Conservation (phyloP, 2,113 vertebrate genomes). For the Callorhinus ursinus region DNA sequence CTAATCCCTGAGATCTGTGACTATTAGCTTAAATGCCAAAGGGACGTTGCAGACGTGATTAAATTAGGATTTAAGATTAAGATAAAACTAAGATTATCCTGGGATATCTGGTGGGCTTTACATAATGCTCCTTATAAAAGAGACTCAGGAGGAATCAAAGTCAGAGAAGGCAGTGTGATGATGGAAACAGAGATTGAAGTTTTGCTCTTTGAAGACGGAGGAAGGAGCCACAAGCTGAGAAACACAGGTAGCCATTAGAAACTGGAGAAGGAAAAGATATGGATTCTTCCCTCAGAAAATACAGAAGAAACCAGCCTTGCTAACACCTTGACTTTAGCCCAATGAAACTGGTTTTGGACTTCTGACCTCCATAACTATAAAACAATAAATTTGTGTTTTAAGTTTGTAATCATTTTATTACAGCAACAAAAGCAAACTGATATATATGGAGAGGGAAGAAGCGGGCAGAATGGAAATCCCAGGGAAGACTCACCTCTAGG, state of each 20-base stretch:
- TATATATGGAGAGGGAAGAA: not conserved
- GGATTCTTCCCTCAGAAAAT: not conserved
- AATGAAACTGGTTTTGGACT: not conserved
- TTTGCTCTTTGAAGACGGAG: not conserved
- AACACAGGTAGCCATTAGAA: not conserved
- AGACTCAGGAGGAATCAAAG: not conserved
- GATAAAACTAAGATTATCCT: not conserved
- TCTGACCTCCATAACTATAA: not conserved
- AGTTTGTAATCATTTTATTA: not conserved
- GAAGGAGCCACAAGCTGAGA: not conserved
- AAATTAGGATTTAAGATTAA: not conserved
- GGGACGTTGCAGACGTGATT: not conserved
- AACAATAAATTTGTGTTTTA: not conserved
- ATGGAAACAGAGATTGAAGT: rapidly evolving
- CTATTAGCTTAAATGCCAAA: not conserved
- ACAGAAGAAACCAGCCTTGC: not conserved
- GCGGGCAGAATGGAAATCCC: not conserved
- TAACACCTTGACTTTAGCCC: not conserved
- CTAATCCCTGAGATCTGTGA: not conserved
- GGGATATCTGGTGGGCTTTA: not conserved
- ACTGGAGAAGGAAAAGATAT: not conserved
- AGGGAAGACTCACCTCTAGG: not conserved
- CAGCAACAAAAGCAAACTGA: not conserved
- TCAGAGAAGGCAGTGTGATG: not conserved
- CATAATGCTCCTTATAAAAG: not conserved